Evolutionary conservation across 2,888 invertebrate genomes (phyloP), one percentile per base, ranked within the genome.

Genomic region (Limnephilus auricula): DNA sequence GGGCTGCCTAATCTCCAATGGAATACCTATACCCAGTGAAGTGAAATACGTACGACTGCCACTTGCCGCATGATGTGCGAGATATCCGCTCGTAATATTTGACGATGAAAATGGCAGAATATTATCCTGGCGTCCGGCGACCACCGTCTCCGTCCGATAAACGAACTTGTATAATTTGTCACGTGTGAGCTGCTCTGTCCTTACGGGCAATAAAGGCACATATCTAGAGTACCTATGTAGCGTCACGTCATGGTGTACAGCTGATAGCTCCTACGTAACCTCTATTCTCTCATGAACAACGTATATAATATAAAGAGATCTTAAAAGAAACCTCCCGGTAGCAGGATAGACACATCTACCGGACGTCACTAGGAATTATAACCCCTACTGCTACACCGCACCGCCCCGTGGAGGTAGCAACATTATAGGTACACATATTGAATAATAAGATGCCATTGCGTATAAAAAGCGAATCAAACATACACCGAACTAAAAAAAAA

Each of bases 61-160:
- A 6, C 65, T 9, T n/a, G 25, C 65, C 65, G 50, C 50, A 50
- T 50, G 50, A 50, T 18, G 50, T 50, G 50, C 50, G 79, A 79
- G 31, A 79, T 79, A 31, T 31, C 31, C 31, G 80, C 80, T 80
- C 32, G 15, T 80, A 32, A 80, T 80, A 31, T 80, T 80, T 80
- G 31, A 80, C 83, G 83, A 15, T 34, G 82, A 83, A 83, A 83
- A 83, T 83, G 10, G 83, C 83, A 18, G 37, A 83, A 83, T 83
- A 37, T 83, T 83, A 34, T 83, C 37, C n/a, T 18, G 83, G 37
- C 12, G 37, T 82, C 82, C 82, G 34, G 34, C 34, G 50, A 25
- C 65, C 65, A n/a, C 6, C n/a, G 65, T 65, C 25, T n/a, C 6
- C n/a, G 65, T 65, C 25, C 65, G 65, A 65, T 65, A 65, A 65